Evolutionary conservation across 1,140 invertebrate genomes (phyloP), one percentile per base, ranked within the genome.

Genomic region (Grapholita molesta): DNA sequence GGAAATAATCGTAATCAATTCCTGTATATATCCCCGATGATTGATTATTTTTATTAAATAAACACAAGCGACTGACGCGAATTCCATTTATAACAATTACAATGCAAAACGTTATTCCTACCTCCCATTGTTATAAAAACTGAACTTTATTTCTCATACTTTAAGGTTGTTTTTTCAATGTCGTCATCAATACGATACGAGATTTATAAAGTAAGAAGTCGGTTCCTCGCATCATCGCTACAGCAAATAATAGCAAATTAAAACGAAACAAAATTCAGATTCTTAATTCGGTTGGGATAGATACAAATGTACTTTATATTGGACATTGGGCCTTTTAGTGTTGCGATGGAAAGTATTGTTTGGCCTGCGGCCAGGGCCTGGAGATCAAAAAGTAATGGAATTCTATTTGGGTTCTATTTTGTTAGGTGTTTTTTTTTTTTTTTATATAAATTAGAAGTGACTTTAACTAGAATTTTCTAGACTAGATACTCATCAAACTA

Each of bases 341-440:
- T 18, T 48, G 42, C 1, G 5, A 35, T 11, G 33, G 9, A 35
- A 9, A n/a, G 42, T 55, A 70, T 61, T 72, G 68, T 72, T 55
- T 35, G 53, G 32, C 57, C 66, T 18, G 24, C 33, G 68, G 69
- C 30, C 64, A 64, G 64, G 66, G 53, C 64, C 24, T 53, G 15
- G 68, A 67, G 53, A 70, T 72, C 70, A 75, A 70, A 75, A 69
- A 72, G 67, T 70, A 75, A 75, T 75, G 66, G 71, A 69, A 28
- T 66, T 68, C 0, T 24, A 33, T 65, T 65, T 65, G 64, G n/a
- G 15, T 61, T 30, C n/a, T n/a, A 38, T 38, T 65, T 33, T 12
- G 15, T 38, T 33, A n/a, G 21, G n/a, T 35, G 30, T 35, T 35
- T 65, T 21, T 12, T 25, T 4, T 23, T 32, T 65, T 65, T 2